A percentile compares a stretch with the other conserved stretches of the same genome.
phyloP scores from a whole-genome alignment of 2,888 invertebrate genomes.

The Patella pellucida region DNA sequence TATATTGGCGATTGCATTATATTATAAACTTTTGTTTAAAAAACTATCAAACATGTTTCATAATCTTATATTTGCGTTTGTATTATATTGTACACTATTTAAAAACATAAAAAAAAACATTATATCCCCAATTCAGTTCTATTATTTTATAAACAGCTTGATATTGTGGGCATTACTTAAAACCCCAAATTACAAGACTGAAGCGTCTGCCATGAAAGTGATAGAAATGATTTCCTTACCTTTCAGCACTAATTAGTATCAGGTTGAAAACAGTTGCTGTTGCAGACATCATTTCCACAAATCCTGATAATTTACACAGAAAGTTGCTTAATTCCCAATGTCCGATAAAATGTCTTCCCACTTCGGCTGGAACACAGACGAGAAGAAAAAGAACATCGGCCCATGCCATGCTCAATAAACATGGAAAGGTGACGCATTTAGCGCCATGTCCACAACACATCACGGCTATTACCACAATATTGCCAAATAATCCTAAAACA shows the following conservation, averaged over 20 bases:
- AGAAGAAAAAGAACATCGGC: constrained; percentile 73
- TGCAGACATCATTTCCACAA: constrained; percentile 73
- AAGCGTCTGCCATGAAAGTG: neutral
- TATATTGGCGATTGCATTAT: too few species aligned
- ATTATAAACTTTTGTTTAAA: too few species aligned
- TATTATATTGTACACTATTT: too few species aligned
- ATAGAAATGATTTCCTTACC: constrained; percentile 63
- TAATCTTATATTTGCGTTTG: too few species aligned
- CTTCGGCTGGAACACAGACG: constrained; percentile 73
- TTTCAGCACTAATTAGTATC: constrained; percentile 74
- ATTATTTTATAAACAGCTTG: too few species aligned
- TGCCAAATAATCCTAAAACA: constrained; percentile 73
- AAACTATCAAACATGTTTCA: too few species aligned
- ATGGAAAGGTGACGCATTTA: constrained; percentile 66
- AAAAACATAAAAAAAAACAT: too few species aligned
- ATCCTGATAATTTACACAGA: constrained; percentile 73
- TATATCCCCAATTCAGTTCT: too few species aligned
- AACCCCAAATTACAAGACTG: neutral
- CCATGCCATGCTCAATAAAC: constrained; percentile 67
- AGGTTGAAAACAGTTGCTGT: constrained; percentile 74
- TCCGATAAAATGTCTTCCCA: constrained; percentile 69
- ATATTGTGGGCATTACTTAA: neutral
- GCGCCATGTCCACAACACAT: constrained; percentile 70
- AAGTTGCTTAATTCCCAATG: constrained; percentile 71
- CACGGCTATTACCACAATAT: constrained; percentile 72